These are phyloP conservation scores for Dilophus febrilis DNA, from an alignment of 2,888 invertebrate species.

Conservation along the genomic window DNA sequence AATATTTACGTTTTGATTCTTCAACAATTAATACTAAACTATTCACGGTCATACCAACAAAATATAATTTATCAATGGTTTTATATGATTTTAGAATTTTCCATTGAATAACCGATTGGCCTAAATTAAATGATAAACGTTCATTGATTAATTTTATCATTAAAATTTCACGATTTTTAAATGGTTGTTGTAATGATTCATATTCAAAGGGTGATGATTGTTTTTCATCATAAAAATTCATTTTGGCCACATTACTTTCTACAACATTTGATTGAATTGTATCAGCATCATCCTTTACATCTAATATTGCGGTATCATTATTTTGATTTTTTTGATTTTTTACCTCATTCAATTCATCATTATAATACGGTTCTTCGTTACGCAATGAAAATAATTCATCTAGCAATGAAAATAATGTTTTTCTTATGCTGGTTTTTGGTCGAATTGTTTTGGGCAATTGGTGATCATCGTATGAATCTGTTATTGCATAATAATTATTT, in stretches of 20 bases:
- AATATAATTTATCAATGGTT: neutral
- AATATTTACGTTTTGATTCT: constrained; percentile 5
- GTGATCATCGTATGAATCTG: neutral
- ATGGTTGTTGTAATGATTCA: too few relatives aligned
- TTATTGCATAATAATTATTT: neutral
- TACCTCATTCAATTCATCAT: neutral
- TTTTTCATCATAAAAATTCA: neutral
- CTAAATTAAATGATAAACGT: constrained; percentile 18
- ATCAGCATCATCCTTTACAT: neutral
- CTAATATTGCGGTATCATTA: neutral
- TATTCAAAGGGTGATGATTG: too few relatives aligned
- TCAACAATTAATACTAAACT: constrained; percentile 17
- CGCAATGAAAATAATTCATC: neutral
- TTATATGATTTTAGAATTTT: neutral
- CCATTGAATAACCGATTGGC: constrained; percentile 21
- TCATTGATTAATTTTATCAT: constrained; percentile 21
- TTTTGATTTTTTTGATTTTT: neutral
- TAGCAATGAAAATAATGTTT: neutral
- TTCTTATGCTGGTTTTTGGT: neutral
- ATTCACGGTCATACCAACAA: constrained; percentile 18
- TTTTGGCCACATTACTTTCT: neutral
- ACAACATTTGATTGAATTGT: neutral
- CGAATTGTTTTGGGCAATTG: neutral
- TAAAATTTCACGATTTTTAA: constrained; percentile 18
- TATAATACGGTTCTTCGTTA: too few relatives aligned